phyloP scores from a whole-genome alignment of 2,888 invertebrate species.

The Rhingia campestris region DNA sequence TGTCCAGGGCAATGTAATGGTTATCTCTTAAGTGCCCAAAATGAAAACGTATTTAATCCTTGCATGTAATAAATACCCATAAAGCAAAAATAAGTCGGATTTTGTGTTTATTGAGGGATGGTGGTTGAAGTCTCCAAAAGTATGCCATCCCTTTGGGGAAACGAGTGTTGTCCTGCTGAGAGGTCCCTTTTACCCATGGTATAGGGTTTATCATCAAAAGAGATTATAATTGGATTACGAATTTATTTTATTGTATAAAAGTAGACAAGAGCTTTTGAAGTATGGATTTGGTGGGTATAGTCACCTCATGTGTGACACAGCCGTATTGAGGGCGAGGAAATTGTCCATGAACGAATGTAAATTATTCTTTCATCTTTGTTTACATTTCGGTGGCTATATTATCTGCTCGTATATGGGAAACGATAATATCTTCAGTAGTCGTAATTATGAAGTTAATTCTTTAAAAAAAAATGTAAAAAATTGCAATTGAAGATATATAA shows the following conservation, averaged over 20 bases:
- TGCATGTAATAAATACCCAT: slow-evolving; percentile 62
- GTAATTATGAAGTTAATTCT: too few species aligned
- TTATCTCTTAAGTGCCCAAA: slow-evolving; percentile 60
- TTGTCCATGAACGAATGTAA: too few species aligned
- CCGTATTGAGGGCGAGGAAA: too few species aligned
- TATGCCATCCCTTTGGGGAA: slow-evolving; percentile 3
- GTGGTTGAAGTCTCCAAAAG: slow-evolving; percentile 13
- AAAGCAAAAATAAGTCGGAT: slow-evolving; percentile 53
- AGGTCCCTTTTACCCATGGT: not conserved
- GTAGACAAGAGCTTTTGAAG: slow-evolving; percentile 3
- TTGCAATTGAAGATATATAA: too few species aligned
- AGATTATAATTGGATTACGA: slow-evolving; percentile 45
- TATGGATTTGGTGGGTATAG: not conserved
- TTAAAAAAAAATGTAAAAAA: too few species aligned
- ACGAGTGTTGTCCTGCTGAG: not conserved
- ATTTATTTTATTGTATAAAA: slow-evolving; percentile 33
- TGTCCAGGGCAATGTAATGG: slow-evolving; percentile 54
- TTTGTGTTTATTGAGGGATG: slow-evolving; percentile 18
- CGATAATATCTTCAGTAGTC: too few species aligned
- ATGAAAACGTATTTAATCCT: slow-evolving; percentile 67
- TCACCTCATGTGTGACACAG: too few species aligned
- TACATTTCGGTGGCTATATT: too few species aligned
- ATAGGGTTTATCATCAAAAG: slow-evolving; percentile 9
- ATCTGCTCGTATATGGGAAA: too few species aligned
- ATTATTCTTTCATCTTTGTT: too few species aligned